Base-by-base conservation (phyloP, 2,797 vertebrate genomes). In the Typhlichthys eigenmanni region DNA sequence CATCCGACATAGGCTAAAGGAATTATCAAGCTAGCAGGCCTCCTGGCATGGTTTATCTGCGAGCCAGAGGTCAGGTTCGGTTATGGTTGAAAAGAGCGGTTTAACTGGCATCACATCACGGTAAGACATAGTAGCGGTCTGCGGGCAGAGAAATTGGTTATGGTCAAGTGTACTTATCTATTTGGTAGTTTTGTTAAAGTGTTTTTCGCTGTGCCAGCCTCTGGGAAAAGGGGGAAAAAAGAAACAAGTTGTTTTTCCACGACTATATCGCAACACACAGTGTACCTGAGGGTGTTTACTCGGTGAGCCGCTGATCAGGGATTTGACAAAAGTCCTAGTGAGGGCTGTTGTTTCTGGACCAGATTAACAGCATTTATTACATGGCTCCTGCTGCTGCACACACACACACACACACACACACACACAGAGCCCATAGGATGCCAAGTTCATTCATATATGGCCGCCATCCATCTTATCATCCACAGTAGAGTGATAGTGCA, bases 1-100 rank as follows among this genome's bases (percentile, higher is more conserved):
- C 68, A 79, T 72, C 55, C 76, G 78, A 74, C 67, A 69, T 76
- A 83, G 68, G 69, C 84, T 80, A 73, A 85, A 86, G 75, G 79
- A 85, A 85, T 83, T 81, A 85, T 71, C 79, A 85, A 68, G 72
- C 75, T 79, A 16, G 12, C 69, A 24, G 71, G 69, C 38, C 57
- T 53, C 54, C 63, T 79, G 79, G 80, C 71, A 57, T 82, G 76
- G 59, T 78, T 80, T 73, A 79, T 75, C 75, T 78, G 56, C 63
- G 60, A 13, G 51, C 65, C 64, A 69, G 62, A 86, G 78, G 82
- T 82, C 71, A 62, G 62, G 50, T 29, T 29, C 55, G 80, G 77
- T 81, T 71, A 66, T 0, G 49, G 47, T 55, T 5, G 59, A 66
- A 81, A 81, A 75, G 83, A 83, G 81, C 71, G 59, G 66, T 61